Conservation (phyloP, 2,888 invertebrate genomes). For the Yponomeuta plumbellus region DNA sequence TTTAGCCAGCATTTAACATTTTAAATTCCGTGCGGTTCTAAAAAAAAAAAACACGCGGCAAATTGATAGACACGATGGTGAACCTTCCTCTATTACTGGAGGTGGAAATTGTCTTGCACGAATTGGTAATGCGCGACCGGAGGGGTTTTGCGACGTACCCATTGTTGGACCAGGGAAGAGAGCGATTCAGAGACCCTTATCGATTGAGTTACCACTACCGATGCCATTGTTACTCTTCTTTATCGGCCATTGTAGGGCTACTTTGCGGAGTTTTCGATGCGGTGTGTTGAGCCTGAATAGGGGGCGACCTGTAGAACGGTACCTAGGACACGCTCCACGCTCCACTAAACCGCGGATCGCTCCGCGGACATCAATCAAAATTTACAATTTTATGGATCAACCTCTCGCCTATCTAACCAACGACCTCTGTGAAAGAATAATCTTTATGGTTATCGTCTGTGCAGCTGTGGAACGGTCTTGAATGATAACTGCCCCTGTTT, state of each 20-base stretch:
- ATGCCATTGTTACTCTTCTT: background rate
- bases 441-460: background rate
- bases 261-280: background rate
- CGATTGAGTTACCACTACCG: no score
- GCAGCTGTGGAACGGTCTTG: background rate
- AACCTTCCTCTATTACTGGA: background rate
- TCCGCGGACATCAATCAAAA: background rate
- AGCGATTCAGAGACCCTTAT: background rate
- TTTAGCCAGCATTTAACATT: no score
- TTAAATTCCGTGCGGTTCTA: no score
- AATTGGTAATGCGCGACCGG: constrained; percentile 49
- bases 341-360: background rate
- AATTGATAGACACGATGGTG: background rate
- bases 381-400: background rate
- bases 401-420: background rate
- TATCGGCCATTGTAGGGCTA: background rate
- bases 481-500: background rate
- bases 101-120: constrained; percentile 49
- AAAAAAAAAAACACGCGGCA: no score
- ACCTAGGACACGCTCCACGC: background rate
- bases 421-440: background rate
- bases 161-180: background rate
- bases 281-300: background rate
- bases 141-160: constrained; percentile 11
- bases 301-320: background rate